Base-by-base conservation (phyloP, 2,113 vertebrate genomes). In the Turnix velox region DNA sequence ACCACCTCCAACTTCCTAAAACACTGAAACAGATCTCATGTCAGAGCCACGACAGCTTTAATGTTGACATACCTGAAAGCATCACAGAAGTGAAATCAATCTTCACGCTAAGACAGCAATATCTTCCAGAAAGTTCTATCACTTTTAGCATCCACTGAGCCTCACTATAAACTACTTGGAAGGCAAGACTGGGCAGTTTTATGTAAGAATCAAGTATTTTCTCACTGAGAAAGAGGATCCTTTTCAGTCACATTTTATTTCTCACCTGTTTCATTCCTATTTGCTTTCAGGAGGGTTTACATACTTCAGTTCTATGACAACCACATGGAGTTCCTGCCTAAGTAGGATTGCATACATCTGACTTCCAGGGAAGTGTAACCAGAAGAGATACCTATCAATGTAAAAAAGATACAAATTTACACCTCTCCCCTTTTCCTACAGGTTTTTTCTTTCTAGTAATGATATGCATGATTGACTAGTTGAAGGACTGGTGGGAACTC, bases 11-110 rank as follows among this genome's bases (percentile, higher is more conserved):
- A 33, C 28, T 76, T 71, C 37, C 1, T 66, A 45, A 54, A 48
- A 65, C 22, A 23, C 8, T 58, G n/a, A 68, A 68, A 72, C 2
- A 74, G 39, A 61, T 24, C 28, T 55, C 40, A 1, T 8, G 14
- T n/a, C 51, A 75, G 54, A 77, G 15, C 6, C 59, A 15, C 3
- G 5, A 74, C 31, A 67, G 43, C 43, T 58, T 39, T 15, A 62
- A 58, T 0, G 0, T 3, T 15, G 61, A 48, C 7, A 10, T 52
- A 68, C 51, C 51, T 54, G 33, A 1, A 1, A 80, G 62, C 42
- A 66, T 13, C 35, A 45, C 35, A 87, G 18, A 84, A 45, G 25
- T 31, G 10, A 82, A 73, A 89, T 39, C 7, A 81, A 75, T 51
- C 67, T 81, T 71, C 27, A 75, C 28, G 17, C 39, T 28, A 58